Base-by-base conservation (phyloP, 2,888 invertebrate species). In the Heliconius charithonia region DNA sequence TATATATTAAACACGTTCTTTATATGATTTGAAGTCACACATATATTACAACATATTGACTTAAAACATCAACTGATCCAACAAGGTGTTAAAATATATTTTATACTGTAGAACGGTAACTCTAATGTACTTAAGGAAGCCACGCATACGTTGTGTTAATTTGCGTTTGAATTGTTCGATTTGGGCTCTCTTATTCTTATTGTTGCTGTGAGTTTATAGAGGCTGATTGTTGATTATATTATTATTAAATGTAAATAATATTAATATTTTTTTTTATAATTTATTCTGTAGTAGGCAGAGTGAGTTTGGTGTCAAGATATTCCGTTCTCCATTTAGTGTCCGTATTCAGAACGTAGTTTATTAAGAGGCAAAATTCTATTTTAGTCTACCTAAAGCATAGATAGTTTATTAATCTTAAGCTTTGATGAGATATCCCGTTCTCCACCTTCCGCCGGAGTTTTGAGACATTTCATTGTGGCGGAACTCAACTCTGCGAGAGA, bases 71-170 rank as follows among this genome's bases (percentile, higher is more conserved):
- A 27, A 69, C 9, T 59, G 59, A 3, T 3, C 16, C 9, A 32
- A 13, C 16, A 1, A 67, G 67, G 41, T 67, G 37, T 67, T 13
- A 67, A 41, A 67, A 41, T 41, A 37, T 37, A 7, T 67, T n/a
- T 37, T 41, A 12, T 41, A 41, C 7, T 6, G 7, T 41, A 67
- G 67, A 37, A n/a, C 41, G 7, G 67, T 13, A 41, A 41, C 16
- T 41, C 25, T 25, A 77, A 77, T 62, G 67, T 59, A 27, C 67
- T 73, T 67, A 67, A 74, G 73, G 73, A 77, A 73, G 37, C 37
- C 77, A 29, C 62, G 67, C 73, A 67, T 63, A 77, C 76, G 72
- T 66, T 70, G 78, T 78, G 63, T 78, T 79, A 83, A 79, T 83
- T 80, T 80, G 78, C 56, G 78, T 76, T 62, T 74, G 74, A 67